Evolutionary conservation across 2,888 invertebrate genomes (phyloP), one percentile per base, ranked within the genome.

Genomic region (Eristalis tenax): DNA sequence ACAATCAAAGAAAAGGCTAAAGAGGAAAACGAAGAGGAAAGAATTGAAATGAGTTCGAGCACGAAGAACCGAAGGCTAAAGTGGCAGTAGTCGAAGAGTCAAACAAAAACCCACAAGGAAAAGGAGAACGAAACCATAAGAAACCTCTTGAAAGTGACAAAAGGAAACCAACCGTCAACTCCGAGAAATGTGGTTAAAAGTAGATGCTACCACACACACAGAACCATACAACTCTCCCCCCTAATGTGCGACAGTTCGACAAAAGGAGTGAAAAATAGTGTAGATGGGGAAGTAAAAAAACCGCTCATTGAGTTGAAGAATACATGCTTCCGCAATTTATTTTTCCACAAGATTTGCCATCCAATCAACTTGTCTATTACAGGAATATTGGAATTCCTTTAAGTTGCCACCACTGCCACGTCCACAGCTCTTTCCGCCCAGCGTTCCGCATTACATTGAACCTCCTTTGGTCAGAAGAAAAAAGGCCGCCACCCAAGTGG

Each of bases 301-400:
- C 28, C 28, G 57, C 73, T 81, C 82, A 80, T 79, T 74, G 84
- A 89, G 83, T 83, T 85, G 77, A 88, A 85, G 88, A 85, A 87
- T 86, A 88, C 89, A 89, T 78, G 87, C 89, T 89, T 89, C 89
- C 85, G 88, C 88, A 89, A 89, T 89, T 89, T 89, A 89, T 89
- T 88, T 86, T 89, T 89, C 89, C 89, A 88, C 88, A 89, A 89
- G 89, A 89, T 89, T 89, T 89, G 88, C 89, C 88, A 89, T 89
- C 89, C 88, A 89, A 89, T 89, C 89, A 89, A 89, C 88, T 89
- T 89, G 89, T 89, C 89, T 88, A 88, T 89, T 88, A 89, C 89
- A 89, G 89, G 64, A 84, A 88, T 82, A 79, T 85, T 83, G 88
- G 84, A 88, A 88, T 88, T 89, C 84, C 80, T 82, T 88, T 80